Base-by-base conservation (phyloP, 2,113 vertebrate species). In the Tachycineta bicolor region DNA sequence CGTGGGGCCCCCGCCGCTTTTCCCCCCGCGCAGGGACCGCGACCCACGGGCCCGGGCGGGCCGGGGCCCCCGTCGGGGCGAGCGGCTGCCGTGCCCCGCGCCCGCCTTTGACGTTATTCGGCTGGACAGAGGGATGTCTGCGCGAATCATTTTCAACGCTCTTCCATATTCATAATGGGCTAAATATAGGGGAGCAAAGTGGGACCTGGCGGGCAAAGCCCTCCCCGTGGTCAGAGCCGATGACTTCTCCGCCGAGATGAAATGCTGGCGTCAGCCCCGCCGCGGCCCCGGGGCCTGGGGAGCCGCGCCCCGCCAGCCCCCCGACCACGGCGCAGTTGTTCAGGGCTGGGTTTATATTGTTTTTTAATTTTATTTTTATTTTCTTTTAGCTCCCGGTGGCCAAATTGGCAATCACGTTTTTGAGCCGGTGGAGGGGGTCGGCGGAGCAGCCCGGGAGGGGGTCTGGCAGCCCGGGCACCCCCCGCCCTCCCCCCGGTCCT, bases 121-220 rank as follows among this genome's bases (percentile, higher is more conserved):
- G 98, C 98, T 87, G 97, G 98, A 98, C 98, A 97, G 98, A 97
- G 97, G 87, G 83, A 97, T 97, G 99, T 99, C 99, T 96, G 90
- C 92, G 96, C 94, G 94, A 98, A 99, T 99, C 98, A 99, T 97
- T 97, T 98, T 99, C 99, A 99, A 87, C 50, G 74, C 97, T 98
- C 96, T 97, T 98, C 98, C 98, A 98, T 98, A 98, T 98, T 99
- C 98, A 98, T 97, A 98, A 98, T 97, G 97, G 95, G 98, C 98
- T 99, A 98, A 98, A 99, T 98, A 98, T 98, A 98, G 98, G 97
- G 96, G 96, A 97, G 96, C 94, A 96, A 89, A 94, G 93, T 87
- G 95, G 92, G 96, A 89, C 97, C 96, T 95, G 89, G 96, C 87
- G 89, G 98, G 98, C 97, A 98, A 74, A 95, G 94, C 94, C 96